Base-by-base conservation (phyloP, 2,888 invertebrate species). In the Metellina segmentata region DNA sequence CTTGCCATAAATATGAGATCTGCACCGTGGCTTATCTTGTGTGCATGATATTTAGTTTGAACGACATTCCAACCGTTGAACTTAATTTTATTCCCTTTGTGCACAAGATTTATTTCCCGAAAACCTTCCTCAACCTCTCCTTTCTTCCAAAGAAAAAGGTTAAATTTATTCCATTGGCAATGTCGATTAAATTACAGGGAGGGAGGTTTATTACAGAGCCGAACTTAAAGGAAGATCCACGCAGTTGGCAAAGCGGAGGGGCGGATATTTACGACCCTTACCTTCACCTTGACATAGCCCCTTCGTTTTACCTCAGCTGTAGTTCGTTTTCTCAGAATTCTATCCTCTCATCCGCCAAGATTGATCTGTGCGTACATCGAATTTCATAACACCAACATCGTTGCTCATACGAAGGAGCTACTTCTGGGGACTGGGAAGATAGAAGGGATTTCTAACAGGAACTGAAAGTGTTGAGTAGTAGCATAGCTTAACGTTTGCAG, bases 341-440 rank as follows among this genome's bases (percentile, higher is more conserved):
- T 85, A 85, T 52, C 85, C 85, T 75, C 74, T 85, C 75, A 85
- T 85, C 61, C 9, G 61, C 20, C n/a, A 85, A 85, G 85, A 85
- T 85, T 75, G 85, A 85, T 85, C 75, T 9, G 11, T 61, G 75
- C 34, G 19, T 85, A n/a, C n/a, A 74, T 61, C 61, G 85, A 61
- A 85, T 53, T 52, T 79, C 79, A 20, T 79, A 79, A 61, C 34
- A 61, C 79, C 79, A 20, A 61, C 79, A 61, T 16, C 16, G 16
- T 34, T 34, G 61, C 34, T 4, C 4, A 1, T 34, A 34, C 34
- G 34, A 34, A 34, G 34, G 4, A 34, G 34, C 34, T 34, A 34
- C 34, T 79, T 79, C 79, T 34, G 61, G 6, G 34, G 11, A 20
- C 6, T 34, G 61, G n/a, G 6, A 34, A 61, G 61, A 61, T 61